These are phyloP conservation scores for Nemoura dubitans DNA, from an alignment of 2,888 invertebrate genomes.

Conservation along the genomic window DNA sequence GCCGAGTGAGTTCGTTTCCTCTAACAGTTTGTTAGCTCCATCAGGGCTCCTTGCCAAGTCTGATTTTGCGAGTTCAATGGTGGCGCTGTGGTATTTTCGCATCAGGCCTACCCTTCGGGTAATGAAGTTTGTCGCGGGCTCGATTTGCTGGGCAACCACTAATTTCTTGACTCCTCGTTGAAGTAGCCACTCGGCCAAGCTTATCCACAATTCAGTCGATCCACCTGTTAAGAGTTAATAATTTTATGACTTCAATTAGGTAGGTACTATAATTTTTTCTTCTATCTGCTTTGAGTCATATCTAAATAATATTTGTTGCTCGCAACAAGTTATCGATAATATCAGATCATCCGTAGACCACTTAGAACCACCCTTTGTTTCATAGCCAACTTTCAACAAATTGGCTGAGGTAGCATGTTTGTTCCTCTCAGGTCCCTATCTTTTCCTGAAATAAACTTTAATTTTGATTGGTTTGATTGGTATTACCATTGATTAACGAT, in stretches of 20 bases:
- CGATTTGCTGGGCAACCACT: conserved; percentile 16
- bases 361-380: too few relatives aligned
- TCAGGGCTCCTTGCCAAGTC: background rate
- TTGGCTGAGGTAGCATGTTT: too few relatives aligned
- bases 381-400: too few relatives aligned
- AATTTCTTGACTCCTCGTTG: conserved; percentile 29
- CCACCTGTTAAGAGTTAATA: conserved; percentile 13
- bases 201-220: conserved; percentile 28
- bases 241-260: background rate
- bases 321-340: too few relatives aligned
- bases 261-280: too few relatives aligned
- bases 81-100: conserved; percentile 8
- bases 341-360: too few relatives aligned
- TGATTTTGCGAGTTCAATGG: background rate
- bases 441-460: too few relatives aligned
- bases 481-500: too few relatives aligned
- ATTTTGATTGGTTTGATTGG: too few relatives aligned
- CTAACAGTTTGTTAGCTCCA: conserved; percentile 18
- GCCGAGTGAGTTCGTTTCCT: background rate
- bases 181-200: conserved; percentile 33
- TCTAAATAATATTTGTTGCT: too few relatives aligned
- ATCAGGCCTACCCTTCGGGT: conserved; percentile 24
- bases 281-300: too few relatives aligned
- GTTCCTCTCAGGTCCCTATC: too few relatives aligned
- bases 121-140: conserved; percentile 9